phyloP scores from a whole-genome alignment of 2,797 vertebrate species.

The Ambastaia sidthimunki region DNA sequence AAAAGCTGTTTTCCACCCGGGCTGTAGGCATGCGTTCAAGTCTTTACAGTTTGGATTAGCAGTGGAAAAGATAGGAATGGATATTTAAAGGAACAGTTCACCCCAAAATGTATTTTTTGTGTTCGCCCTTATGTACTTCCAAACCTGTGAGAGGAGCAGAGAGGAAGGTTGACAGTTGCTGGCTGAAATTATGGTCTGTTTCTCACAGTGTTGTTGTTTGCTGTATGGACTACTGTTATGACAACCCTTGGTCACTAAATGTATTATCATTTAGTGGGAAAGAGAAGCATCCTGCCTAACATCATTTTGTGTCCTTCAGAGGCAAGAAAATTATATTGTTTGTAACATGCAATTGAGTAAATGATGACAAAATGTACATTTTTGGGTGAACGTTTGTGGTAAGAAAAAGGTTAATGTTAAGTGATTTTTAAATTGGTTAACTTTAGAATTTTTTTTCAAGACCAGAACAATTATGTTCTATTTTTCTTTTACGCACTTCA shows the following conservation, averaged over 20 bases:
- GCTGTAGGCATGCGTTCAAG: background rate
- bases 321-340: no score
- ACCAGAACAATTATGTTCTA: slow-evolving; percentile 12
- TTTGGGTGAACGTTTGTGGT: background rate
- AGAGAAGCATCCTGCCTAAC: background rate
- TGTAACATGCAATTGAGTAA: background rate
- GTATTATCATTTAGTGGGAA: background rate
- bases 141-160: background rate
- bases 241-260: background rate
- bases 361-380: background rate
- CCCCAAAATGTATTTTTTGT: background rate
- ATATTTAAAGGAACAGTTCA: background rate
- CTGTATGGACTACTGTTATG: background rate
- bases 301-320: no score
- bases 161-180: no score
- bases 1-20: background rate
- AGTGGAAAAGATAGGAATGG: background rate
- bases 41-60: background rate
- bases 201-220: no score
- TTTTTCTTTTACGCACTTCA: slow-evolving; percentile 28
- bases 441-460: slow-evolving; percentile 13
- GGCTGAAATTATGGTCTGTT: no score
- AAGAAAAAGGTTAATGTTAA: slow-evolving; percentile 5
- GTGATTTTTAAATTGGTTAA: slow-evolving; percentile 6
- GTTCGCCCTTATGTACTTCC: background rate